Evolutionary conservation across 2,113 vertebrate species (phyloP).

Genomic region (Ptyas mucosa): DNA sequence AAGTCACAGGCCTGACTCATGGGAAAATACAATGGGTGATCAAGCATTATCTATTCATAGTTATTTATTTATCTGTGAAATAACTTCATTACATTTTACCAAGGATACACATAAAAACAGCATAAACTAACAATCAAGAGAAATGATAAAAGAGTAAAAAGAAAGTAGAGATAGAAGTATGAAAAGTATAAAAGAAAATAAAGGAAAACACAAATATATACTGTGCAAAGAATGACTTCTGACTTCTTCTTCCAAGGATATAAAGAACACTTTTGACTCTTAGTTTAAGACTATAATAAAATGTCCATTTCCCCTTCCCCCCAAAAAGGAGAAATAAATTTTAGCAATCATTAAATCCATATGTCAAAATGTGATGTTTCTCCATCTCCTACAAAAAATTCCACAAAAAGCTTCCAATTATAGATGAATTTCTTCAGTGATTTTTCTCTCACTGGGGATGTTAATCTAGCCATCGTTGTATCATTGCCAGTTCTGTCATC

Average conservation of each 20-base stretch:
- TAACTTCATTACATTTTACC: background rate
- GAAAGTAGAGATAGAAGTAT: background rate
- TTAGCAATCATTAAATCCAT: background rate
- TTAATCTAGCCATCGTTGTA: background rate
- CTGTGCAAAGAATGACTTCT: background rate
- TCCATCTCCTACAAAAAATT: background rate
- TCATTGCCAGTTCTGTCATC: background rate
- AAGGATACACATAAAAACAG: background rate
- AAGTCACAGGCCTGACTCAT: background rate
- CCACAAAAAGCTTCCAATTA: background rate
- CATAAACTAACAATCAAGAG: background rate
- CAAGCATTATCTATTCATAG: background rate
- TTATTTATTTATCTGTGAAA: background rate
- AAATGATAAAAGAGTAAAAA: background rate
- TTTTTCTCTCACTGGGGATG: background rate
- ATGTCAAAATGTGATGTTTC: background rate
- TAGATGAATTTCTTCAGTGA: background rate
- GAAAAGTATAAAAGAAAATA: background rate
- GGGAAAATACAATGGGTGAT: background rate
- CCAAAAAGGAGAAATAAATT: background rate
- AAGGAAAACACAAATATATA: background rate
- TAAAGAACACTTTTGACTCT: background rate
- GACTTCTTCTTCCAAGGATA: background rate
- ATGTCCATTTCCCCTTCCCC: background rate
- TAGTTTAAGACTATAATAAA: background rate